Evolutionary conservation across 2,113 vertebrate genomes (phyloP), one percentile per base, ranked within the genome.

Genomic region (Saimiri boliviensis): DNA sequence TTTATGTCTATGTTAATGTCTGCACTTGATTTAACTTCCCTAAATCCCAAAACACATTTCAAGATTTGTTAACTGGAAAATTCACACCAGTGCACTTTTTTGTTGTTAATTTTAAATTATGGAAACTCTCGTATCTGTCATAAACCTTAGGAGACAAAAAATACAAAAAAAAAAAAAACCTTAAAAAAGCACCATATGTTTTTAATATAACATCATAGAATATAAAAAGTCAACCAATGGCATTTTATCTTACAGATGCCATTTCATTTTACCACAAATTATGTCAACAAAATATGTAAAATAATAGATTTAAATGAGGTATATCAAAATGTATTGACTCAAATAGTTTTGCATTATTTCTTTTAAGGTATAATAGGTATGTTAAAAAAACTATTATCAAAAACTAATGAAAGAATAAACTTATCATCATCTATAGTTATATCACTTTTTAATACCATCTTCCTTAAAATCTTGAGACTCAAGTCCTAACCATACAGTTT

Each of bases 41-140:
- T 70, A 77, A 81, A 60, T 89, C 94, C 96, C 95, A 88, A 97
- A 97, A 97, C 68, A 92, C 1, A 40, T n/a, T 79, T 80, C 88
- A 96, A 97, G 52, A 80, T 91, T 95, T 98, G 88, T 86, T 97
- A 97, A 97, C 89, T 96, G 54, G 63, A 97, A 98, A 98, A 97
- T 85, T 92, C 93, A 97, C 32, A 96, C 86, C 37, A 81, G 93
- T 97, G 32, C 66, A 92, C 82, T 77, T 85, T 71, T 96, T 76
- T 89, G 49, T 6, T 95, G 89, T 88, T 95, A 66, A 35, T 88
- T 95, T 98, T 40, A 71, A 94, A 94, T 94, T 96, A 70, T 40
- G 52, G 76, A 76, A 93, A 97, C 12, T 7, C 32, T 92, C 54
- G 32, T 93, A 94, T 89, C 89, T 89, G 32, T 94, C 60, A 83